These are phyloP conservation scores for Orestias chungarensis DNA, from an alignment of 2,797 vertebrate species.

Conservation along the genomic window DNA sequence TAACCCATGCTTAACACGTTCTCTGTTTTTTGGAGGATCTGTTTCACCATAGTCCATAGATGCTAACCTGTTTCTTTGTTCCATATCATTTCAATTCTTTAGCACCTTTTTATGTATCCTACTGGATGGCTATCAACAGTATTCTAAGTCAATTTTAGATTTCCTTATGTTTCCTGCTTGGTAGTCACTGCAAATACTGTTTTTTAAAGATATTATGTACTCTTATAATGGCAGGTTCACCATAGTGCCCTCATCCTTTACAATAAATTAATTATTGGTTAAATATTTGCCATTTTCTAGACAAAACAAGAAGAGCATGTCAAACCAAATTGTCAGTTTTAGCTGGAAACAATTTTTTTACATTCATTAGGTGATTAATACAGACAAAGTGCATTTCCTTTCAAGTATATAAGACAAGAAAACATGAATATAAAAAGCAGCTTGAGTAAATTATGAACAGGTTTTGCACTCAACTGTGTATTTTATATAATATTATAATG, in stretches of 20 bases:
- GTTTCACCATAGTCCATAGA: no score
- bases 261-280: not conserved
- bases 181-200: not conserved
- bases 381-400: not conserved
- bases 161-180: not conserved
- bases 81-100: no score
- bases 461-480: constrained; percentile 47
- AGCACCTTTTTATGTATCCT: no score
- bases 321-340: not conserved
- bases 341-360: not conserved
- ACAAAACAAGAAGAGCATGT: not conserved
- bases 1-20: no score
- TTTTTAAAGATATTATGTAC: not conserved
- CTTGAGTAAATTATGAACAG: constrained; percentile 48
- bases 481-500: constrained; percentile 50
- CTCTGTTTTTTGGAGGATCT: no score
- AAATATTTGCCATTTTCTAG: not conserved
- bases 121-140: no score
- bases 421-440: constrained; percentile 20
- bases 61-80: no score
- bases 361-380: constrained; percentile 14
- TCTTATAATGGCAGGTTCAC: not conserved
- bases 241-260: not conserved
- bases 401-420: constrained; percentile 24
- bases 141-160: not conserved